Evolutionary conservation across 2,888 invertebrate species (phyloP).

Genomic region (Scelioninae gen. 1): DNA sequence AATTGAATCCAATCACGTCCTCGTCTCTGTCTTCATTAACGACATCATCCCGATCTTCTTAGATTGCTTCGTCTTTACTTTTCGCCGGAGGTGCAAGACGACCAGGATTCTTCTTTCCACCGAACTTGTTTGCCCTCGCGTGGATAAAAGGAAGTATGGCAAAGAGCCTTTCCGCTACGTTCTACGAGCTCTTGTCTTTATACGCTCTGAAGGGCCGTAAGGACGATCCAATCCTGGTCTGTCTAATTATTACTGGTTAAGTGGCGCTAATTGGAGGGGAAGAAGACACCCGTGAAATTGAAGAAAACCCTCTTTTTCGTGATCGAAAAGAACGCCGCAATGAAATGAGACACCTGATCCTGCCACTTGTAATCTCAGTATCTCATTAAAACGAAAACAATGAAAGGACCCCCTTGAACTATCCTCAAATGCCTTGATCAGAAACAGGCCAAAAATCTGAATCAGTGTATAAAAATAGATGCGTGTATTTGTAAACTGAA

Average conservation of each 20-base stretch:
- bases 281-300: conserved; percentile 81
- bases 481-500: no score
- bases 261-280: conserved; percentile 81
- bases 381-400: conserved; percentile 31
- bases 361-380: conserved; percentile 34
- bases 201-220: no score
- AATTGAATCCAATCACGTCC: conserved; percentile 68
- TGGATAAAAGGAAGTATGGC: conserved; percentile 62
- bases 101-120: conserved; percentile 29
- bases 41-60: conserved; percentile 54
- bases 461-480: no score
- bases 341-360: conserved; percentile 68
- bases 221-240: conserved; percentile 77
- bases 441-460: conserved; percentile 21
- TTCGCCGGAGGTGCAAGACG: conserved; percentile 69
- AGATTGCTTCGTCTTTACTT: conserved; percentile 64
- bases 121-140: conserved; percentile 68
- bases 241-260: conserved; percentile 83
- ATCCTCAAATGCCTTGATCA: no score
- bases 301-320: conserved; percentile 76
- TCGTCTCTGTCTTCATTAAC: conserved; percentile 44
- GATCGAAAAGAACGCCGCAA: no score
- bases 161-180: conserved; percentile 60
- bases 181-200: no score
- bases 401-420: conserved; percentile 2